Evolutionary conservation across 1,140 invertebrate genomes (phyloP), one percentile per base, ranked within the genome.

Genomic region (Phortica variegata): DNA sequence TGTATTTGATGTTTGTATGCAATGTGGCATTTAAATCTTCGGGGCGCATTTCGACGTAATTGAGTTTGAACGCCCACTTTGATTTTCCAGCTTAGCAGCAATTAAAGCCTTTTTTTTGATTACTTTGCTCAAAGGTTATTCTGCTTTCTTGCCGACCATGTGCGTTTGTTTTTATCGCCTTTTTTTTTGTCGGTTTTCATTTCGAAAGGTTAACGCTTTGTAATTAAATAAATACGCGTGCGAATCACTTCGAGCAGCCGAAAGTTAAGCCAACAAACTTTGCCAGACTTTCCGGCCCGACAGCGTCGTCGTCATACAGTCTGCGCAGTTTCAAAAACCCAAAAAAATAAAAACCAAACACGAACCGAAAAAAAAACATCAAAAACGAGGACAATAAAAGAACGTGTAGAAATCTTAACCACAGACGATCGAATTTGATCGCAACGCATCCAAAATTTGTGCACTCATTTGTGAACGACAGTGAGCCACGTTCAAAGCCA

Each of bases 401-500:
- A n/a, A n/a, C n/a, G n/a, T n/a, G n/a, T n/a, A n/a, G n/a, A n/a
- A 36, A 36, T 13, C 6, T 26, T 10, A 26, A 26, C 23, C 23
- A 36, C 33, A 36, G 33, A 5, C 33, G 4, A n/a, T n/a, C 33
- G 33, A 36, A 36, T 36, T 16, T 36, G 33, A 36, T n/a, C 55
- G 33, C 56, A 70, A 37, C 7, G 19, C 8, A 48, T 57, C 58
- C 54, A 56, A 71, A 71, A 61, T 57, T 69, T 68, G 68, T 71
- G 62, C 68, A 71, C 63, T 71, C 68, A 68, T 68, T 72, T 71
- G 68, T 68, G 52, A 71, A 66, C 48, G 46, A 55, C 59, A 62
- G n/a, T n/a, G n/a, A n/a, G n/a, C n/a, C n/a, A 65, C 53, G 36
- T 6, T n/a, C n/a, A 46, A 34, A 13, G 18, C 43, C 21, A 18